Conservation (phyloP, 2,888 invertebrate species). For the Epiblema foenella region DNA sequence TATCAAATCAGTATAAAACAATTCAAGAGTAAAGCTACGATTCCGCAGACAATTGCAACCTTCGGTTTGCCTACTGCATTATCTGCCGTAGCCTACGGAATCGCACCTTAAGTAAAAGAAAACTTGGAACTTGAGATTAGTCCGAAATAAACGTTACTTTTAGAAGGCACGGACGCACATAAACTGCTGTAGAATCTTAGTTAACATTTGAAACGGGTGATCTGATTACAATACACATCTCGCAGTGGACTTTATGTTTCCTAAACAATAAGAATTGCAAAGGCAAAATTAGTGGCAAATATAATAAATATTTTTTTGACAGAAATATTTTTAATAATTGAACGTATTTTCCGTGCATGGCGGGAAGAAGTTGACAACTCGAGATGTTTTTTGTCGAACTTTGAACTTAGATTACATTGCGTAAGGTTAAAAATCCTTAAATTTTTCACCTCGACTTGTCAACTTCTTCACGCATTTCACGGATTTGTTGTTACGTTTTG, state of each 20-base stretch:
- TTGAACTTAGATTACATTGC: no score
- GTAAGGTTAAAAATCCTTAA: no score
- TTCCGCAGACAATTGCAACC: background rate
- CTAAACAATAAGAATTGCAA: constrained; percentile 1
- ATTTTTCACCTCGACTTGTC: no score
- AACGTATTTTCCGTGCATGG: no score
- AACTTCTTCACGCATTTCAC: no score
- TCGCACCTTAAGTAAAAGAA: background rate
- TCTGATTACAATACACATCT: constrained; percentile 7
- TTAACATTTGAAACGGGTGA: constrained; percentile 4
- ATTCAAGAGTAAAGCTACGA: background rate
- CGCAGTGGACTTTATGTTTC: background rate
- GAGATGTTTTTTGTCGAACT: no score
- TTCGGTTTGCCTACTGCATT: background rate
- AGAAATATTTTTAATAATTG: no score
- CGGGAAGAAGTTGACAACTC: no score
- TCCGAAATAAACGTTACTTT: constrained; percentile 40
- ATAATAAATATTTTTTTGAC: background rate
- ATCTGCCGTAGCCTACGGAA: background rate
- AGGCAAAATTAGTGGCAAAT: background rate
- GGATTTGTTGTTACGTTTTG: no score
- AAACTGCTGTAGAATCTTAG: constrained; percentile 1
- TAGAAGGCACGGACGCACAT: constrained; percentile 61
- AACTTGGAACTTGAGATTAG: background rate
- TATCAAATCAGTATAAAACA: background rate